phyloP scores from a whole-genome alignment of 1,140 invertebrate species.

The Heliconius hermathena region DNA sequence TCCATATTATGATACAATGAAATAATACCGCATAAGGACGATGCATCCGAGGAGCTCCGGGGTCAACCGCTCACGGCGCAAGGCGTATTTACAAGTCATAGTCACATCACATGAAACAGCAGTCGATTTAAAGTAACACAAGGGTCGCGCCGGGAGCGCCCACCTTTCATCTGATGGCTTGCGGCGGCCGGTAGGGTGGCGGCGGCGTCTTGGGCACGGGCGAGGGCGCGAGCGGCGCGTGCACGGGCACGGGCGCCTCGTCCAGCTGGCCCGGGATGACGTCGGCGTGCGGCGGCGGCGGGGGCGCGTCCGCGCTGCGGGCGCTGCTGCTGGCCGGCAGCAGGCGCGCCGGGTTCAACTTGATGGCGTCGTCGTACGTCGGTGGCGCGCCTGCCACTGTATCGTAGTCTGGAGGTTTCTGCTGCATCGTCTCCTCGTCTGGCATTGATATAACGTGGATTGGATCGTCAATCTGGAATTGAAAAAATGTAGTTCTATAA shows the following conservation, averaged over 20 bases:
- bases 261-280: slow-evolving; percentile 70
- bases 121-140: slow-evolving; percentile 76
- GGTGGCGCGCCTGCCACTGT: slow-evolving; percentile 86
- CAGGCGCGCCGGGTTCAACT: slow-evolving; percentile 83
- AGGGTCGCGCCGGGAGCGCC: slow-evolving; percentile 22
- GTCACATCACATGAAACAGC: slow-evolving; percentile 75
- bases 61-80: slow-evolving; percentile 35
- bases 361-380: slow-evolving; percentile 88
- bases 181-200: slow-evolving; percentile 75
- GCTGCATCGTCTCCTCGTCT: slow-evolving; percentile 81
- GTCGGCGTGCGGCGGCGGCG: slow-evolving; percentile 40
- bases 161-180: slow-evolving; percentile 78
- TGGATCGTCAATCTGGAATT: slow-evolving; percentile 84
- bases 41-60: slow-evolving; percentile 42
- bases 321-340: slow-evolving; percentile 66
- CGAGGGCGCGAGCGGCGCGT: slow-evolving; percentile 42
- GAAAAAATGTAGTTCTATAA: background rate
- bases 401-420: slow-evolving; percentile 89
- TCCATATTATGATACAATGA: slow-evolving; percentile 51
- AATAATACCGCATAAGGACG: slow-evolving; percentile 66
- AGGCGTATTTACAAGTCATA: slow-evolving; percentile 57
- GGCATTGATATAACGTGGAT: slow-evolving; percentile 86
- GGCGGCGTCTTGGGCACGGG: slow-evolving; percentile 77
- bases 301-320: slow-evolving; percentile 42
- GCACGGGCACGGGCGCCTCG: slow-evolving; percentile 55